Percentiles rank a stretch among this genome's conserved stretches.
phyloP scores from a whole-genome alignment of 2,888 invertebrate genomes.

The Pilophorus perplexus region DNA sequence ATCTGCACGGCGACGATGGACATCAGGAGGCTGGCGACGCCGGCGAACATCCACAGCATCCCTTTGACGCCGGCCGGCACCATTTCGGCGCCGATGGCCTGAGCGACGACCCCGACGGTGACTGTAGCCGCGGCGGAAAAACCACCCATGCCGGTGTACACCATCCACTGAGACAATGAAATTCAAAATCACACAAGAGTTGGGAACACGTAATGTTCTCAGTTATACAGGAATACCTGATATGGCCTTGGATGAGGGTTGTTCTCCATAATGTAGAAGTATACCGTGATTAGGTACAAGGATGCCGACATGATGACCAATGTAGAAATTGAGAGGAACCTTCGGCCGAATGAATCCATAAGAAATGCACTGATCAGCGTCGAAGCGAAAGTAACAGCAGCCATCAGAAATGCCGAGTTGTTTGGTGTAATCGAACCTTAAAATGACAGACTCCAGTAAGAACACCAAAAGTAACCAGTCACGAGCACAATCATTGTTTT shows the following conservation, averaged over 20 bases:
- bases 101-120: not conserved
- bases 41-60: conserved; percentile 14
- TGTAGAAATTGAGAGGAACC: not conserved
- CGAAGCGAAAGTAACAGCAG: not conserved
- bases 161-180: not conserved
- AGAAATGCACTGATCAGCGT: not conserved
- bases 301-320: not conserved
- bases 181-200: no score
- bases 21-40: not conserved
- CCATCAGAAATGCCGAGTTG: conserved; percentile 19
- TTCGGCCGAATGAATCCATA: conserved; percentile 11
- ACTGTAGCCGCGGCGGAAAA: not conserved
- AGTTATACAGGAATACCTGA: no score
- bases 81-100: conserved; percentile 12
- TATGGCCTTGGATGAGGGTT: no score
- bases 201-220: no score
- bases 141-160: not conserved
- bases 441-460: no score
- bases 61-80: conserved; percentile 17
- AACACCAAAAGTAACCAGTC: no score
- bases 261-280: not conserved
- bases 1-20: not conserved
- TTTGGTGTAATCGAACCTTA: conserved; percentile 18
- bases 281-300: not conserved
- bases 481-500: no score